These are phyloP conservation scores for Poeciliopsis paucimaculata DNA, from an alignment of 2,797 vertebrate species.

Conservation along the genomic window DNA sequence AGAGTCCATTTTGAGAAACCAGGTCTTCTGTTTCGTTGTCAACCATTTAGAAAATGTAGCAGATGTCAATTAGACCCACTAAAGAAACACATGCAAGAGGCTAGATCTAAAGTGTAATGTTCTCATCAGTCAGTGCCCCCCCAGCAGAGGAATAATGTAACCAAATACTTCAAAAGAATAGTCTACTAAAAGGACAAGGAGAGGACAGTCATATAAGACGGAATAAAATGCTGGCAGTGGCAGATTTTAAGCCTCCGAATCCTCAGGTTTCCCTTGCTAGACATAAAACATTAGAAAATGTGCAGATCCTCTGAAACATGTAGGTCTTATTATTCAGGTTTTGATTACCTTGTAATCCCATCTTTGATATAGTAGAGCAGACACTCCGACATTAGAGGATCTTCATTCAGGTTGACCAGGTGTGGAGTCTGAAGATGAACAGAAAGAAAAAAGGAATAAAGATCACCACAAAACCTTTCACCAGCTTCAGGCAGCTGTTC, in stretches of 20 bases:
- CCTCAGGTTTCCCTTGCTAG: slow-evolving; percentile 14
- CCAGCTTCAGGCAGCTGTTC: slow-evolving; percentile 4
- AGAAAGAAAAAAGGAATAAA: slow-evolving; percentile 6
- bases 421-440: slow-evolving; percentile 90
- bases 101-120: slow-evolving; percentile 7
- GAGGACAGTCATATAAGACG: slow-evolving; percentile 30
- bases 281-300: slow-evolving; percentile 32
- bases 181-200: slow-evolving; percentile 30
- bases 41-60: slow-evolving; percentile 33
- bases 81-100: slow-evolving; percentile 13
- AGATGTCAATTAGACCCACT: slow-evolving; percentile 21
- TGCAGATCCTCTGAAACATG: slow-evolving; percentile 28
- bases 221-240: slow-evolving; percentile 7
- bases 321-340: slow-evolving; percentile 27
- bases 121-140: slow-evolving; percentile 18
- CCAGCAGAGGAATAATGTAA: slow-evolving; percentile 20
- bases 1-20: slow-evolving; percentile 47
- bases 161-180: slow-evolving; percentile 34
- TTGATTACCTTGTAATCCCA: slow-evolving; percentile 92
- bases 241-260: slow-evolving; percentile 21
- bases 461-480: slow-evolving; percentile 18
- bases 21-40: slow-evolving; percentile 13
- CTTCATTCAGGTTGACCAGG: slow-evolving; percentile 98
- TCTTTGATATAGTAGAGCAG: slow-evolving; percentile 99
- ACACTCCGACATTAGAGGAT: slow-evolving; percentile 99